Evolutionary conservation across 2,888 invertebrate genomes (phyloP).

Genomic region (Xestia rhomboidea): DNA sequence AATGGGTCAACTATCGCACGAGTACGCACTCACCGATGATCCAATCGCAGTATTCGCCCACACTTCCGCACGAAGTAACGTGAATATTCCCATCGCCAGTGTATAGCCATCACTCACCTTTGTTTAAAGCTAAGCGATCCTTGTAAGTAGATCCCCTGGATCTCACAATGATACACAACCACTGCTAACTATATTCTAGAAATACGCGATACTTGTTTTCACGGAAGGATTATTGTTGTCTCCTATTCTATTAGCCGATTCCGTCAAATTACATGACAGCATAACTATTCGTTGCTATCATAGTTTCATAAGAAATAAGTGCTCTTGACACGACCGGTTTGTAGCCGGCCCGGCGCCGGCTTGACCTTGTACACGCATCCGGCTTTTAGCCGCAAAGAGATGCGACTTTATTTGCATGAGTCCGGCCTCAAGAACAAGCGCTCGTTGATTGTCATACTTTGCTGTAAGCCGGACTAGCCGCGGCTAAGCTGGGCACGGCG

Average conservation of each 20-base stretch:
- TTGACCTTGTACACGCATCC: neutral
- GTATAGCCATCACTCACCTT: neutral
- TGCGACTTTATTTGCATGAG: neutral
- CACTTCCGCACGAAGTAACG: neutral
- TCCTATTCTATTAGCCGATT: constrained; percentile 17
- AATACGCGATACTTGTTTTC: constrained; percentile 28
- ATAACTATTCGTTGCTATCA: neutral
- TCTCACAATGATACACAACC: neutral
- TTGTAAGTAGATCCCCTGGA: neutral
- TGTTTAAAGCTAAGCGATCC: constrained; percentile 13
- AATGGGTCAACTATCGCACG: neutral
- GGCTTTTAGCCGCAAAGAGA: neutral
- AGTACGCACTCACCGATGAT: neutral
- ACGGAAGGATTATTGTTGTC: constrained; percentile 28
- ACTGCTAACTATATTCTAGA: constrained; percentile 10
- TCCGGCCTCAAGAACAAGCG: no score
- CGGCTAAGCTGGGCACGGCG: neutral
- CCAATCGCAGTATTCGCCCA: neutral
- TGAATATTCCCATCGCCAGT: neutral
- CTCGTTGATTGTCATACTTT: neutral
- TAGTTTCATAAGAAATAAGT: constrained; percentile 17
- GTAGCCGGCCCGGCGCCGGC: neutral
- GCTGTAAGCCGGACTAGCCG: neutral
- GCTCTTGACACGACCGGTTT: neutral
- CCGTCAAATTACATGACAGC: constrained; percentile 1